These are phyloP conservation scores for Darevskia nairensis DNA, from an alignment of 2,797 vertebrate species.

Conservation along the genomic window DNA sequence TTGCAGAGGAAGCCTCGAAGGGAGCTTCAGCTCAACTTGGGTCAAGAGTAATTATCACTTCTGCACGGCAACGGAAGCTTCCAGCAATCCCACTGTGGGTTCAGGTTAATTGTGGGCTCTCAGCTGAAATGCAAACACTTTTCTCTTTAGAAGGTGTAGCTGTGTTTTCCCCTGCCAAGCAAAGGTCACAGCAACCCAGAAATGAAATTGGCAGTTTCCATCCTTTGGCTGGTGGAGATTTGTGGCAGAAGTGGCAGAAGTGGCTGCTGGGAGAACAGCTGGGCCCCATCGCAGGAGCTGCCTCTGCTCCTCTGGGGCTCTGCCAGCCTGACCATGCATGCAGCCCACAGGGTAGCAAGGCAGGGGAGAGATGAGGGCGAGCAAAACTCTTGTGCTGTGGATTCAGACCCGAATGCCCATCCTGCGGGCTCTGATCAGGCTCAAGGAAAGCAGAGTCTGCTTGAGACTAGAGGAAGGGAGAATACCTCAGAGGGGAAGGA, in stretches of 20 bases:
- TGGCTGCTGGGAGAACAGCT: conserved; percentile 44
- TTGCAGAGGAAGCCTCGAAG: not conserved
- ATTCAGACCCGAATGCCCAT: not conserved
- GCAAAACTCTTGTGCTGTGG: not conserved
- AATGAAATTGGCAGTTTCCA: conserved; percentile 52
- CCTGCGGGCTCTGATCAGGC: not conserved
- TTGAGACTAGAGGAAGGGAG: not conserved
- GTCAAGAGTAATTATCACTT: not conserved
- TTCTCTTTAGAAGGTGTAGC: conserved; percentile 14
- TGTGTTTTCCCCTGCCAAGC: conserved; percentile 12
- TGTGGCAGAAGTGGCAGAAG: conserved; percentile 53
- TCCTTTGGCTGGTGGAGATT: conserved; percentile 63
- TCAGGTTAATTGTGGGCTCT: not conserved
- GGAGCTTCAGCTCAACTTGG: not conserved
- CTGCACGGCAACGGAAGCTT: not conserved
- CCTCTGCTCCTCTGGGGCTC: conserved; percentile 10
- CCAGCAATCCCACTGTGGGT: not conserved
- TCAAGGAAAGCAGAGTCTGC: not conserved
- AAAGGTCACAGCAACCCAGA: conserved; percentile 1
- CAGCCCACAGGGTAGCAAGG: not conserved
- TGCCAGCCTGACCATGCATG: not conserved
- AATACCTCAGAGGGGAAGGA: not conserved
- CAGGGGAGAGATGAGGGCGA: conserved; percentile 22
- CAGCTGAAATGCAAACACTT: conserved; percentile 37
- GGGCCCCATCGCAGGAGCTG: conserved; percentile 3